phyloP scores from a whole-genome alignment of 2,888 invertebrate genomes.

The Campoplex capitator region DNA sequence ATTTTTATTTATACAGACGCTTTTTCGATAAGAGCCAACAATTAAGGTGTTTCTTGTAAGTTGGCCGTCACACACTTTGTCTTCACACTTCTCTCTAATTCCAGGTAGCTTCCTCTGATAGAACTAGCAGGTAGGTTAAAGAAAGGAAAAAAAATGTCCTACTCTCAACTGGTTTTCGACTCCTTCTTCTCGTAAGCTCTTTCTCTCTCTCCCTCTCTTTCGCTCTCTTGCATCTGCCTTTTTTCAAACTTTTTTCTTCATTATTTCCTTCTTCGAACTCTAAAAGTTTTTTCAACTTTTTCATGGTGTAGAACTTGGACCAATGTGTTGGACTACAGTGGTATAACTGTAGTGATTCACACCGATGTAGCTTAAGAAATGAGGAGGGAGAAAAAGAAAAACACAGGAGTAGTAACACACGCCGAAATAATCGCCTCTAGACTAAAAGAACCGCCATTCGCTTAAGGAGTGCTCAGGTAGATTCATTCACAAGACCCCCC shows the following conservation, averaged over 20 bases:
- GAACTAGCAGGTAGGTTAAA: conserved; percentile 25
- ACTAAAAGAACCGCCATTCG: conserved; percentile 71
- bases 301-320: conserved; percentile 55
- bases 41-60: conserved; percentile 41
- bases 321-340: conserved; percentile 16
- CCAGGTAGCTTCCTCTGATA: conserved; percentile 33
- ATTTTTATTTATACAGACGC: background rate
- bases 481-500: conserved; percentile 79
- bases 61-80: conserved; percentile 58
- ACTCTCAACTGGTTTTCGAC: conserved; percentile 48
- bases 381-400: conserved; percentile 44
- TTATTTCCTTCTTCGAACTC: conserved; percentile 45
- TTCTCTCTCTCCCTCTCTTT: too few relatives aligned
- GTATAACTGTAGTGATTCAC: conserved; percentile 44
- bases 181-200: conserved; percentile 39
- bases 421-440: conserved; percentile 66
- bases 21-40: background rate
- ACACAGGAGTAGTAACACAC: conserved; percentile 60
- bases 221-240: conserved; percentile 28
- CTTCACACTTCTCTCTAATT: conserved; percentile 64
- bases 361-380: conserved; percentile 10
- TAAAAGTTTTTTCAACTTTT: conserved; percentile 59
- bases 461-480: conserved; percentile 74
- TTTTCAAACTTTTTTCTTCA: conserved; percentile 35
- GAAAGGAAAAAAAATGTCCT: conserved; percentile 34